Conservation (phyloP, 2,113 vertebrate genomes). For the Holacanthus passer region DNA sequence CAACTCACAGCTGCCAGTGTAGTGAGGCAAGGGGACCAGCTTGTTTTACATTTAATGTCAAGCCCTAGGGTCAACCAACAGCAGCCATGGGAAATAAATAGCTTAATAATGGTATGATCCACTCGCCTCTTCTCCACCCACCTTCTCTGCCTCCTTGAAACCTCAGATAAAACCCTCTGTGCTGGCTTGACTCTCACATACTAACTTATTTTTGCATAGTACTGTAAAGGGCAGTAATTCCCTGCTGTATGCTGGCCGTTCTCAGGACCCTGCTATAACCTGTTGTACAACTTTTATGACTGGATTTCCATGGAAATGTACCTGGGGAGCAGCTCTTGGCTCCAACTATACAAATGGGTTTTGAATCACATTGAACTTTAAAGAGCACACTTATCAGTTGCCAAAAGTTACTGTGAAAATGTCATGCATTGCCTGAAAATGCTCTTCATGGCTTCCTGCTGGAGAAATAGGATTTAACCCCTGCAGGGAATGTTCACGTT, state of each 20-base stretch:
- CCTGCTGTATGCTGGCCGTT: constrained; percentile 14
- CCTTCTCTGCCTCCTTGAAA: constrained; percentile 23
- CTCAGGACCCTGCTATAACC: background rate
- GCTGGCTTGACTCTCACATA: background rate
- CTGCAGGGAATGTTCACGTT: constrained; percentile 1
- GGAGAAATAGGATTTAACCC: constrained; percentile 13
- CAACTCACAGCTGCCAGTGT: constrained; percentile 29
- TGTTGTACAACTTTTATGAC: constrained; percentile 15
- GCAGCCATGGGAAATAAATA: constrained; percentile 57
- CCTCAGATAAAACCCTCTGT: constrained; percentile 20
- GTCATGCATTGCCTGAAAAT: background rate
- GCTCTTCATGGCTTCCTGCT: constrained; percentile 11
- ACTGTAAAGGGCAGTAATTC: background rate
- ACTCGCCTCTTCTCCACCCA: constrained; percentile 8
- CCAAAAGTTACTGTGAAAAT: constrained; percentile 37
- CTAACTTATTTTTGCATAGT: background rate
- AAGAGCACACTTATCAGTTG: constrained; percentile 31
- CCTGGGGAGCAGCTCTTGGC: constrained; percentile 9
- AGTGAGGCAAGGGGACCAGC: background rate
- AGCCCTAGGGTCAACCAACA: constrained; percentile 41
- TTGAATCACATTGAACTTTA: constrained; percentile 46
- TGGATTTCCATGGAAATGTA: constrained; percentile 29
- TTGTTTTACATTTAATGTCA: constrained; percentile 55
- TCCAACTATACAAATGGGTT: constrained; percentile 16
- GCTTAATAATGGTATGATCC: constrained; percentile 44